Percentiles rank a stretch among this genome's conserved stretches.
Evolutionary conservation across 2,797 vertebrate species (phyloP).

Genomic region (Anas bahamensis): DNA sequence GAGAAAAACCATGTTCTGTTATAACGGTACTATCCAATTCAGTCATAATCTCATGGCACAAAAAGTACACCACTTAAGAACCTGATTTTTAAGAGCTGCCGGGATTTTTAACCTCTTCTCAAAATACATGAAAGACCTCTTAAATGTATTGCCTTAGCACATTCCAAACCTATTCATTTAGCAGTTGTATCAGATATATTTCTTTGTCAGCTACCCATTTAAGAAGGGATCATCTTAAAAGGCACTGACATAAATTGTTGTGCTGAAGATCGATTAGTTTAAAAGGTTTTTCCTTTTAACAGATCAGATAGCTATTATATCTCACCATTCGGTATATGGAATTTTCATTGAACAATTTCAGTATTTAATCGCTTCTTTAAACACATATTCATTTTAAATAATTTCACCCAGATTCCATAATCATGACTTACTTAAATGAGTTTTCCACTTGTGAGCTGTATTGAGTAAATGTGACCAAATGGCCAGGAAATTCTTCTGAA

Average conservation of each 20-base stretch:
- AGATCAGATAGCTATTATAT: slow-evolving; percentile 82
- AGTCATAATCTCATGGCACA: neutral
- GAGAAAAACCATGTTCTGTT: neutral
- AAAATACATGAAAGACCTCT: slow-evolving; percentile 62
- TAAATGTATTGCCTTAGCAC: slow-evolving; percentile 65
- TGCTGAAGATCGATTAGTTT: slow-evolving; percentile 80
- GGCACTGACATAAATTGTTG: slow-evolving; percentile 83
- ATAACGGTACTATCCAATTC: neutral
- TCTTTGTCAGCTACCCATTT: slow-evolving; percentile 81
- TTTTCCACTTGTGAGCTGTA: neutral
- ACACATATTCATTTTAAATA: slow-evolving; percentile 62
- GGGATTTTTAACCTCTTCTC: slow-evolving; percentile 48
- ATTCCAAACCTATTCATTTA: slow-evolving; percentile 73
- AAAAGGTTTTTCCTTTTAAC: slow-evolving; percentile 86
- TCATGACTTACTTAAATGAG: neutral
- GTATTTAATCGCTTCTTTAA: slow-evolving; percentile 70
- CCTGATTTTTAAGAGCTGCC: slow-evolving; percentile 32
- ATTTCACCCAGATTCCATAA: slow-evolving; percentile 28
- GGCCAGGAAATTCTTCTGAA: neutral
- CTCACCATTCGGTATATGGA: slow-evolving; percentile 71
- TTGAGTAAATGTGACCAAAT: neutral
- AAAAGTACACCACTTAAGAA: slow-evolving; percentile 34
- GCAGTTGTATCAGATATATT: slow-evolving; percentile 75
- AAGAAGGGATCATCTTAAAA: slow-evolving; percentile 82
- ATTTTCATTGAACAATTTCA: slow-evolving; percentile 74